A percentile compares a stretch with the other conserved stretches of the same genome.
These are phyloP conservation scores for Furcifer pardalis DNA, from an alignment of 2,797 vertebrate genomes.

Conservation along the genomic window DNA sequence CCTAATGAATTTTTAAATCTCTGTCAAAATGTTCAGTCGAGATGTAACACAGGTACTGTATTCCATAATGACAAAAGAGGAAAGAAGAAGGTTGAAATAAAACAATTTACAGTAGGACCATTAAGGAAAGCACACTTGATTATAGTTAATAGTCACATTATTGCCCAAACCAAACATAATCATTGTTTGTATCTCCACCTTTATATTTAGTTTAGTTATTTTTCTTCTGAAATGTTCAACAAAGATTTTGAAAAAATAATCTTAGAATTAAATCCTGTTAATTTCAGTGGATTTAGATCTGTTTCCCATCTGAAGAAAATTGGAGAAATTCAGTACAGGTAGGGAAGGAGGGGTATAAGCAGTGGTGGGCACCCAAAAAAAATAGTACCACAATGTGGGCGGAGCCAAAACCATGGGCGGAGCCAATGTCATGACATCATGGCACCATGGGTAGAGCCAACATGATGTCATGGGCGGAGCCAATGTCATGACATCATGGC, in stretches of 20 bases:
- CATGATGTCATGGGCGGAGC: no score
- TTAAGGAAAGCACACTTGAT: constrained; percentile 11
- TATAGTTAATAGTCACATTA: constrained; percentile 8
- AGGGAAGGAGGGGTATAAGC: no score
- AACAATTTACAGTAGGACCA: constrained; percentile 3
- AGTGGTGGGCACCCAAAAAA: no score
- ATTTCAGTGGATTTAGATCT: neutral
- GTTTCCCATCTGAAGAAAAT: no score
- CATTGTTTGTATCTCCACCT: neutral
- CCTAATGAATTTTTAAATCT: no score
- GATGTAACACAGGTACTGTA: neutral
- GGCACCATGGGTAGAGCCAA: no score
- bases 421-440: no score
- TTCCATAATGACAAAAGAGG: neutral
- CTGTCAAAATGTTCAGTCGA: no score
- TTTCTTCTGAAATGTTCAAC: neutral
- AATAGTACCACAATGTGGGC: no score
- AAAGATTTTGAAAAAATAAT: neutral
- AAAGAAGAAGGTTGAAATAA: neutral
- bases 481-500: no score
- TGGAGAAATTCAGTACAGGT: no score
- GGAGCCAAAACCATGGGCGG: no score
- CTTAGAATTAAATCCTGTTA: neutral
- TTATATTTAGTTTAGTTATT: neutral
- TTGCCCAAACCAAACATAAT: constrained; percentile 18